Base-by-base conservation (phyloP, 2,113 vertebrate species). In the Myotis brandtii region DNA sequence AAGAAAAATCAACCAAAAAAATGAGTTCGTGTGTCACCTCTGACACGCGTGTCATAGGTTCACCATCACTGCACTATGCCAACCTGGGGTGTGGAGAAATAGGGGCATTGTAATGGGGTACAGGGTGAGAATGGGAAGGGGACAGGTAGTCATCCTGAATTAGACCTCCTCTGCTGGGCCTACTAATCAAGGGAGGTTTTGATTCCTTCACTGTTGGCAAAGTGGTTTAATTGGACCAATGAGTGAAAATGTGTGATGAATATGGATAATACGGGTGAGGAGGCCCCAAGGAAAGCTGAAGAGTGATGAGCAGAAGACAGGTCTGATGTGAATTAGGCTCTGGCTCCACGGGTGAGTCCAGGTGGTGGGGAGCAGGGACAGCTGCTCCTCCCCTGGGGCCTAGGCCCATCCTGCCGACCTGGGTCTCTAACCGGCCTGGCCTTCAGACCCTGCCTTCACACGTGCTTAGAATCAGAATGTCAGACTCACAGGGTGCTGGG, bases 161-260 rank as follows among this genome's bases (percentile, higher is more conserved):
- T 66, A 80, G 69, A 50, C 34, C 32, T 43, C n/a, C 54, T 90
- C 37, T 84, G 80, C 46, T 69, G 72, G 67, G 46, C 48, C 70
- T 80, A 56, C 52, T 70, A 73, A 95, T 75, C 18, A 86, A 93
- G 52, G 23, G 70, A 95, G 69, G 67, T 37, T 95, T 95, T 66
- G 59, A 67, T 88, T 93, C 62, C 77, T 82, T 59, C 50, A 86
- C 23, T 80, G 48, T 91, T 91, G 48, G 30, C 34, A 62, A 83
- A 93, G 73, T 82, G 67, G 54, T 59, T 90, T 97, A 96, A 89
- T 82, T 94, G 72, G 54, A 93, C 48, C 95, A 94, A 96, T 92
- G 62, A 85, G 56, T 94, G 85, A 95, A 87, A 90, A 52, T 52
- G 10, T 66, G 72, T 77, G 59, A 82, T 95, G 72, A 79, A 88